Evolutionary conservation across 2,797 vertebrate species (phyloP).

Genomic region (Thamnophis elegans): DNA sequence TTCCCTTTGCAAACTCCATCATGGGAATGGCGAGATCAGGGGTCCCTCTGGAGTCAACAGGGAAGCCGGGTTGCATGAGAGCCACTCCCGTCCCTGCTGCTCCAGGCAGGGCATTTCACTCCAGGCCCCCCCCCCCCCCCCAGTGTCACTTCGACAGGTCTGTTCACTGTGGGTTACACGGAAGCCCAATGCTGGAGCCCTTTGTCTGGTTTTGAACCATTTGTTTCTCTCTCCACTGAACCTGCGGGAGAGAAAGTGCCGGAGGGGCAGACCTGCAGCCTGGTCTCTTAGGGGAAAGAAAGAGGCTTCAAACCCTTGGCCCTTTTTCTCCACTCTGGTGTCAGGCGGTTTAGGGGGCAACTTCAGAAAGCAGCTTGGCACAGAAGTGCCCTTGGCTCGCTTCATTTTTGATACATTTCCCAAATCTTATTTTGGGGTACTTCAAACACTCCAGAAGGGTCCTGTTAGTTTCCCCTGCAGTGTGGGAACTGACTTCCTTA

Average conservation of each 20-base stretch:
- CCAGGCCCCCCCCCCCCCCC: no score
- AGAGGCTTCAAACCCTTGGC: not conserved
- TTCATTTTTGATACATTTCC: not conserved
- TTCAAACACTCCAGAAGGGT: not conserved
- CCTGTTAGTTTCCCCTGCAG: conserved; percentile 2
- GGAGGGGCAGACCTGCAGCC: not conserved
- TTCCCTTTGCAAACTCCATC: not conserved
- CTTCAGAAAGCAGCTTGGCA: not conserved
- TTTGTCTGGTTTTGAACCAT: not conserved
- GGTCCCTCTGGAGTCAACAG: not conserved
- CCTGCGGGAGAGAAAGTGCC: not conserved
- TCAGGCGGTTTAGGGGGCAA: not conserved
- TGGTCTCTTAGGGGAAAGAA: not conserved
- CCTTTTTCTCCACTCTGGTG: not conserved
- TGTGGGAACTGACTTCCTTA: conserved; percentile 12
- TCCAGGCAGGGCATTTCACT: not conserved
- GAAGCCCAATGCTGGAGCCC: not conserved
- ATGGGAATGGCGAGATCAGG: not conserved
- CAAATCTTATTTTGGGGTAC: not conserved
- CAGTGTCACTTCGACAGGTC: not conserved
- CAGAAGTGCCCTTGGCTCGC: not conserved
- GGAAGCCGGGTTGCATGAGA: not conserved
- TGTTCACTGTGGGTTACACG: not conserved
- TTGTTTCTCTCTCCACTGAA: not conserved
- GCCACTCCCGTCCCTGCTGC: not conserved